Evolutionary conservation across 2,888 invertebrate genomes (phyloP).

Genomic region (Tenthredo livida): DNA sequence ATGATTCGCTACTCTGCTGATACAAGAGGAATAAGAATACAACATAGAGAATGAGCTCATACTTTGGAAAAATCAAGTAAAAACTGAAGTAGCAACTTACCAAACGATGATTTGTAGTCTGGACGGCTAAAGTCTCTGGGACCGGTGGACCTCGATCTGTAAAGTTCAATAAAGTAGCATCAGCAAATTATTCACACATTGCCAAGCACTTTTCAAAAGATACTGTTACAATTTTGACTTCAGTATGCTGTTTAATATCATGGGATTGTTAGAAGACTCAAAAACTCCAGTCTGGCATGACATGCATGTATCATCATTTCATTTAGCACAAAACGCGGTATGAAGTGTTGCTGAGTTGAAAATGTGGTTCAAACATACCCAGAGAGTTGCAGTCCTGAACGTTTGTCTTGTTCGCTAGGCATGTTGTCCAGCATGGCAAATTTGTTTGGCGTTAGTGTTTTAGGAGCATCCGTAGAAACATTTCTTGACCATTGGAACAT

Average conservation of each 20-base stretch:
- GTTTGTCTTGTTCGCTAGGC: slow-evolving; percentile 72
- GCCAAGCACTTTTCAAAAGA: background rate
- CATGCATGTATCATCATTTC: slow-evolving; percentile 57
- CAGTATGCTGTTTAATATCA: slow-evolving; percentile 61
- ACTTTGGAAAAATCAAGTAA: background rate
- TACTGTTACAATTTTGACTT: slow-evolving; percentile 49
- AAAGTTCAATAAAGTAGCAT: slow-evolving; percentile 56
- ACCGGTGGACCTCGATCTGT: slow-evolving; percentile 73
- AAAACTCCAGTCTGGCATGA: slow-evolving; percentile 73
- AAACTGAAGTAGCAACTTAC: slow-evolving; percentile 62
- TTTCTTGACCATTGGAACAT: slow-evolving; percentile 71
- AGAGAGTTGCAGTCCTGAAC: slow-evolving; percentile 68
- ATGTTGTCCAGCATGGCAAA: slow-evolving; percentile 79
- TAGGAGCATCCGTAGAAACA: slow-evolving; percentile 57
- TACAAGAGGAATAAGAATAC: background rate
- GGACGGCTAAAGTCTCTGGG: slow-evolving; percentile 71
- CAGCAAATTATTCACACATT: slow-evolving; percentile 23
- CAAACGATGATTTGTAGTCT: slow-evolving; percentile 72
- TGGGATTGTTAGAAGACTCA: slow-evolving; percentile 68
- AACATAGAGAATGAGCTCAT: background rate
- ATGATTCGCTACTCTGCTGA: background rate
- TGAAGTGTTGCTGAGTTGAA: background rate
- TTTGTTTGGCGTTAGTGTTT: slow-evolving; percentile 78
- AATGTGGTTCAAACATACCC: slow-evolving; percentile 66
- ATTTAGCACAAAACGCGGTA: background rate